Evolutionary conservation across 2,888 invertebrate genomes (phyloP).

Genomic region (Volucella bombylans): DNA sequence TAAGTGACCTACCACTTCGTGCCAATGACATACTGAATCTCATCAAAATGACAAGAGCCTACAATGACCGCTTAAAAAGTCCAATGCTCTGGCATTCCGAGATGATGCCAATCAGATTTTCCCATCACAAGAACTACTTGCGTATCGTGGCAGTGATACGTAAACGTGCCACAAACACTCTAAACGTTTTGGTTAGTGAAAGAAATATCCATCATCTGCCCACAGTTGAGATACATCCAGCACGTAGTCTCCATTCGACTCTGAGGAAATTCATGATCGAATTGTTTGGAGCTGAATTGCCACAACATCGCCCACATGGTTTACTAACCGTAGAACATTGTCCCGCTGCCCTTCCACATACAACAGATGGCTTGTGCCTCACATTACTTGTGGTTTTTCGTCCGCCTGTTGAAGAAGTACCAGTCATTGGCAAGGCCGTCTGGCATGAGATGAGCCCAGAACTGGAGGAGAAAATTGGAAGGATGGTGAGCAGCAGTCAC

Average conservation of each 20-base stretch:
- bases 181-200: slow-evolving; percentile 93
- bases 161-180: slow-evolving; percentile 90
- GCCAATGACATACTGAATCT: slow-evolving; percentile 91
- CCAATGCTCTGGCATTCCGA: slow-evolving; percentile 86
- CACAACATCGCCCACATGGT: slow-evolving; percentile 91
- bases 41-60: slow-evolving; percentile 88
- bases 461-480: slow-evolving; percentile 86
- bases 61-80: slow-evolving; percentile 79
- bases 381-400: slow-evolving; percentile 92
- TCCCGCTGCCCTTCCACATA: slow-evolving; percentile 82
- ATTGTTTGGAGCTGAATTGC: slow-evolving; percentile 93
- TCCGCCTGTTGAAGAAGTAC: slow-evolving; percentile 92
- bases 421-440: slow-evolving; percentile 92
- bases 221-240: slow-evolving; percentile 93
- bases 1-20: slow-evolving; percentile 89
- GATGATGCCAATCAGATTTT: slow-evolving; percentile 87
- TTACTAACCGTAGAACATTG: slow-evolving; percentile 89
- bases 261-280: slow-evolving; percentile 95
- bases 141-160: slow-evolving; percentile 91
- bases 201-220: slow-evolving; percentile 92
- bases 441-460: slow-evolving; percentile 92
- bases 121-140: slow-evolving; percentile 89
- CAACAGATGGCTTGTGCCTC: slow-evolving; percentile 90
- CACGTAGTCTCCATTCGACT: slow-evolving; percentile 92
- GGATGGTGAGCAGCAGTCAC: slow-evolving; percentile 88